Evolutionary conservation across 2,113 vertebrate species (phyloP).

Genomic region (Ciconia stormi): DNA sequence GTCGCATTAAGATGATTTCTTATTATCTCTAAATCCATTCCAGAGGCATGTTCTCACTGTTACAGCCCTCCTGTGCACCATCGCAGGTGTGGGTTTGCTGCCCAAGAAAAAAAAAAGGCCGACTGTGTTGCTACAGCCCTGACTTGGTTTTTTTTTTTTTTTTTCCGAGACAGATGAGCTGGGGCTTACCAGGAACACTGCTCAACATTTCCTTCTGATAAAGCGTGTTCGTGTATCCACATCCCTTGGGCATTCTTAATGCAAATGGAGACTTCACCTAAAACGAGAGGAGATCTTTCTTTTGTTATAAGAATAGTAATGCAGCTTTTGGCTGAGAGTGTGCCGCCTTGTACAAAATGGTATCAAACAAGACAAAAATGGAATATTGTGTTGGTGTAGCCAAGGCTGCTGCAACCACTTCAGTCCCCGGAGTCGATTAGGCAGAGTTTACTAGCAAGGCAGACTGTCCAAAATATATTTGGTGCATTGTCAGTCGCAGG

Average conservation of each 20-base stretch:
- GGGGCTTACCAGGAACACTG: background rate
- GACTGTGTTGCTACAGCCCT: background rate
- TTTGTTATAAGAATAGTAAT: constrained; percentile 22
- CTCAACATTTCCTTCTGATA: background rate
- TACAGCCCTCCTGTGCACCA: constrained; percentile 54
- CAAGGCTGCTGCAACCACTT: background rate
- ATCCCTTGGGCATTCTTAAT: background rate
- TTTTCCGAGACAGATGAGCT: background rate
- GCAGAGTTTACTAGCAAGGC: background rate
- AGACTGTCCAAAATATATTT: background rate
- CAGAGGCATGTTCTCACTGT: constrained; percentile 3
- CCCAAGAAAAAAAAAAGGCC: background rate
- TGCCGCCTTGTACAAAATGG: background rate
- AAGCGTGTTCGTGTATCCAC: background rate
- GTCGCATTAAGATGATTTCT: constrained; percentile 63
- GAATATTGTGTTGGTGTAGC: constrained; percentile 18
- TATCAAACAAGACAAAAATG: constrained; percentile 15
- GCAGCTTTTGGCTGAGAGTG: background rate
- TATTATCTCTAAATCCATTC: constrained; percentile 52
- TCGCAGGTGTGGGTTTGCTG: constrained; percentile 10
- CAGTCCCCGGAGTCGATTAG: background rate
- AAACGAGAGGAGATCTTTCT: background rate
- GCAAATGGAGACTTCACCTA: constrained; percentile 14
- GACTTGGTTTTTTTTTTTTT: background rate
- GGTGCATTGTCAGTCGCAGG: background rate